Evolutionary conservation across 2,797 vertebrate genomes (phyloP), one percentile per base, ranked within the genome.

Genomic region (Xenentodon cancila): DNA sequence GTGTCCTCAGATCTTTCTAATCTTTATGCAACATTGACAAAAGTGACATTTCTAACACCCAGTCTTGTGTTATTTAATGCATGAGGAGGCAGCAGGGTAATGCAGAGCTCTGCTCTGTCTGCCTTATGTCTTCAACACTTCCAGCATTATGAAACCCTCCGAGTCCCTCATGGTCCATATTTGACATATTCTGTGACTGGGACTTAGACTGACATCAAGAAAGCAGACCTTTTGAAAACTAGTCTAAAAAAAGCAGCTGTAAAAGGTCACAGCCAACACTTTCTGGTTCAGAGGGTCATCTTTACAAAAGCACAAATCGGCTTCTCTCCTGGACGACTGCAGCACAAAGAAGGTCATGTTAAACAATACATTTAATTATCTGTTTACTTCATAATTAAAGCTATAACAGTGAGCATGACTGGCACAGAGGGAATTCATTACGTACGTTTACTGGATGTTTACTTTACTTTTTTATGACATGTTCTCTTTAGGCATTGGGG

Each of bases 371-470:
- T 77, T 82, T 66, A 71, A 86, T 77, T 59, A 84, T 53, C 18
- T 48, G 48, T 70, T 78, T 52, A 50, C 43, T 67, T 61, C 64
- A 59, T 52, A 51, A 56, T 65, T 56, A 32, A 61, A 68, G 25
- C 48, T 53, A 55, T 68, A 49, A 75, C 50, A 53, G 51, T 34
- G 17, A 68, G 60, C 66, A 61, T 59, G 47, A 37, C 18, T 50
- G 57, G 50, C 1, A 17, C 58, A 53, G 51, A 57, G 58, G 65
- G 43, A 21, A 17, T 58, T 55, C 0, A 8, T 88, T 85, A 83
- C 66, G 58, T 82, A 84, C 84, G 68, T 73, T 79, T 72, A 64
- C 21, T 20, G 37, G 11, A 17, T 83, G 71, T 84, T 64, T 71
- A 52, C 34, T 55, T 69, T 56, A 17, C 20, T 11, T 32, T 20